These are phyloP conservation scores for Dryobotodes eremita DNA, from an alignment of 2,888 invertebrate genomes.

Conservation along the genomic window DNA sequence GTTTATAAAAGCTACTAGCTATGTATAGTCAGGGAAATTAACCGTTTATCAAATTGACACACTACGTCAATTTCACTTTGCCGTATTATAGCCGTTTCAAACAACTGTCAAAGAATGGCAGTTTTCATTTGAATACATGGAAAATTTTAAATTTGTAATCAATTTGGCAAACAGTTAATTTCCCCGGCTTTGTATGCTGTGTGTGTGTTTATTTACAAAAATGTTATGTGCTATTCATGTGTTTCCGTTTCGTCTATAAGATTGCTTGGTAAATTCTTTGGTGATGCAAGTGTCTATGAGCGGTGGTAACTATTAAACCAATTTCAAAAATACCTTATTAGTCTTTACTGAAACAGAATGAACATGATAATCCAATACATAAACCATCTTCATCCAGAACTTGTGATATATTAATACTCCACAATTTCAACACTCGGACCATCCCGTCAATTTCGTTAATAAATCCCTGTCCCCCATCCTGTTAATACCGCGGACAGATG, in stretches of 20 bases:
- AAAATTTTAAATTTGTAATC: not conserved
- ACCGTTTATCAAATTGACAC: not conserved
- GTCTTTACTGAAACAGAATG: not conserved
- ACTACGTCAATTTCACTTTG: not conserved
- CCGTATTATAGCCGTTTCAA: not conserved
- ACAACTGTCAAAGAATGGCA: not conserved
- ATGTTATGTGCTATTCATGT: not conserved
- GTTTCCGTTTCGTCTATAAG: not conserved
- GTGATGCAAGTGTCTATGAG: too few species aligned
- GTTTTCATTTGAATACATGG: not conserved
- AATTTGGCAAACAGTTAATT: not conserved
- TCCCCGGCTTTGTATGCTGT: too few species aligned
- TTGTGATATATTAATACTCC: slow-evolving; percentile 4
- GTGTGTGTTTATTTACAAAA: not conserved
- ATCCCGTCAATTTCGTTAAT: slow-evolving; percentile 45
- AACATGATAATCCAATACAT: not conserved
- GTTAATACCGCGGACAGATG: slow-evolving; percentile 49
- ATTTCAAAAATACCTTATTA: not conserved
- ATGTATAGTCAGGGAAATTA: not conserved
- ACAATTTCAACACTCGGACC: slow-evolving; percentile 13
- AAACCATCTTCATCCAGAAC: not conserved
- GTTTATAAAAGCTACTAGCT: not conserved
- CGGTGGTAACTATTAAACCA: not conserved
- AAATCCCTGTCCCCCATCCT: slow-evolving; percentile 29
- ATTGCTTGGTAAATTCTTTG: not conserved